These are phyloP conservation scores for Cyanistes caeruleus DNA, from an alignment of 2,113 vertebrate genomes.

Conservation along the genomic window DNA sequence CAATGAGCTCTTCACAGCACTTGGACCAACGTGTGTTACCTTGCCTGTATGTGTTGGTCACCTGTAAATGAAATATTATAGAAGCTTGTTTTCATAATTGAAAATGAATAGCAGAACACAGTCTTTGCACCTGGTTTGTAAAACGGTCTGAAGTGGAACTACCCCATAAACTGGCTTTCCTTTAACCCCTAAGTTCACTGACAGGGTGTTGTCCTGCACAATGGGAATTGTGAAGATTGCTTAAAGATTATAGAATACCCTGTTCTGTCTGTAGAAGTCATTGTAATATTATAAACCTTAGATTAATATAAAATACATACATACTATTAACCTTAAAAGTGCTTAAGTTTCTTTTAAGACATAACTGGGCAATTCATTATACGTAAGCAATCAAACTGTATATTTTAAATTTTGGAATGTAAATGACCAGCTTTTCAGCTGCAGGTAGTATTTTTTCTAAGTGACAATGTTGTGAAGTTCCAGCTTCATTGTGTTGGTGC, in stretches of 20 bases:
- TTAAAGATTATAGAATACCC: background rate
- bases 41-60: accelerated
- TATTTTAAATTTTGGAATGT: background rate
- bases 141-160: background rate
- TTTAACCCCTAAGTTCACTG: background rate
- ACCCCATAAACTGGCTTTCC: background rate
- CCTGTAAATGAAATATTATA: background rate
- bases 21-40: accelerated
- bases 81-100: background rate
- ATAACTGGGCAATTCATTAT: background rate
- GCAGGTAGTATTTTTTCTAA: background rate
- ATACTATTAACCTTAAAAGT: background rate
- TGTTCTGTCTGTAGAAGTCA: background rate
- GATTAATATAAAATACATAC: background rate
- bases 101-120: background rate
- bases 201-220: background rate
- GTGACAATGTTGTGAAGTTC: accelerated
- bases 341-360: background rate
- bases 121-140: background rate
- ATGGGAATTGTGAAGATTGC: background rate
- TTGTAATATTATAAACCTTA: background rate
- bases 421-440: background rate
- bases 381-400: background rate
- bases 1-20: accelerated
- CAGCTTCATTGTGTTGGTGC: background rate